phyloP scores from a whole-genome alignment of 2,113 vertebrate genomes.

The Haplotaxodon microlepis region DNA sequence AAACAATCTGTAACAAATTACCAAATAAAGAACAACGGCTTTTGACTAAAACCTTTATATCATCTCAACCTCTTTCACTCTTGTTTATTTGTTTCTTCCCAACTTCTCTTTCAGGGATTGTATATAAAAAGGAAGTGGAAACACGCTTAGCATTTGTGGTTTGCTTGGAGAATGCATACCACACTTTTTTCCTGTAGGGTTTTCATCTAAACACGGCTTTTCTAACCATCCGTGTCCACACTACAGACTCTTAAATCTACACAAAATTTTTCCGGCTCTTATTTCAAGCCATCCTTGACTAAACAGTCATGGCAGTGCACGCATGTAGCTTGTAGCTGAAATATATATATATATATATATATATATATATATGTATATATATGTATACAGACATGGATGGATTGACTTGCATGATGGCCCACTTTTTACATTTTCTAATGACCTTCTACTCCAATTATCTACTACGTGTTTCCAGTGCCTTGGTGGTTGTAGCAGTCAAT shows the following conservation, averaged over 20 bases:
- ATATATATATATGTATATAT: too few species aligned
- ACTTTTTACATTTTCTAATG: background rate
- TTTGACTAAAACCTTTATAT: background rate
- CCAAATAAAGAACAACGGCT: background rate
- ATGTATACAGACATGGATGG: background rate
- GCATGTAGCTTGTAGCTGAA: background rate
- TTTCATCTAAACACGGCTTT: constrained; percentile 1
- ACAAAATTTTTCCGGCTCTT: background rate
- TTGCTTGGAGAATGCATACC: constrained; percentile 25
- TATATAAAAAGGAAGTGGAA: constrained; percentile 22
- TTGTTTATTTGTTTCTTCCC: background rate
- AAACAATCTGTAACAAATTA: background rate
- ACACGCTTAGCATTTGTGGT: constrained; percentile 4
- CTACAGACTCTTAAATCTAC: background rate
- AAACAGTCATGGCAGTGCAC: background rate
- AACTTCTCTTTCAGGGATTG: background rate
- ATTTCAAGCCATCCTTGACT: background rate
- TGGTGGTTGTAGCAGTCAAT: background rate
- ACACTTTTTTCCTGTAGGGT: background rate
- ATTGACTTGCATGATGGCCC: background rate
- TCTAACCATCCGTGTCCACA: background rate
- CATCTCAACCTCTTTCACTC: background rate
- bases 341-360: too few species aligned
- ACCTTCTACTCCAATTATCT: background rate
- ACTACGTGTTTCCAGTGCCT: constrained; percentile 1